Evolutionary conservation across 1,140 invertebrate genomes (phyloP), one percentile per base, ranked within the genome.

Genomic region (Nasonia longicornis): DNA sequence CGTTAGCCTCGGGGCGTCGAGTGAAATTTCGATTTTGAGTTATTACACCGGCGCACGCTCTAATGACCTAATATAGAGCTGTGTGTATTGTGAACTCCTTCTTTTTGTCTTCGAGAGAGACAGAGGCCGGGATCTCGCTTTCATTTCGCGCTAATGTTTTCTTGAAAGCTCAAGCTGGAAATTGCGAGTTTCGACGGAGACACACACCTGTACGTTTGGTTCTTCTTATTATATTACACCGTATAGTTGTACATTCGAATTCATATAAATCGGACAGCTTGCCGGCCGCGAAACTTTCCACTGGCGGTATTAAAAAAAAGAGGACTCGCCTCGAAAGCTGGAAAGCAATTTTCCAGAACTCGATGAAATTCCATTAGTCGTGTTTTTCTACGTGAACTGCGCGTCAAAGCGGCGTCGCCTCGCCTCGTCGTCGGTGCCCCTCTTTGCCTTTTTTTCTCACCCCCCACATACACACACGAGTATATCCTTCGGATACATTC

Each of bases 321-420:
- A 8, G 35, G 1, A 72, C 31, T 29, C 29, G 16, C 26, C 11
- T 69, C 22, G 31, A 72, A 72, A 72, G 70, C 70, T 38, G 70
- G 31, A 42, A 72, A 42, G 70, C 38, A 72, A 72, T 72, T 72
- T 72, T 72, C 31, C 14, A 42, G 70, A 72, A 11, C 38, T 35
- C 26, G 31, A 71, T 72, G 70, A 72, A 72, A 72, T 72, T 72
- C 26, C 70, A 72, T 72, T 72, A 42, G 70, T 42, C 14, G 70
- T 38, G 70, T 42, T 38, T n/a, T 38, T 35, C 26, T 29, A 69
- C 66, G 26, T 35, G 66, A 29, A 31, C 11, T 29, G 31, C 26
- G 2, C 26, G 26, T 69, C 66, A 69, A 35, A 69, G 31, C 26
- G 66, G n/a, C n/a, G n/a, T n/a, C n/a, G n/a, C n/a, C n/a, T n/a